Percentiles rank a stretch among this genome's conserved stretches.
phyloP scores from a whole-genome alignment of 2,888 invertebrate genomes.

The Drosophila nr. fundita region DNA sequence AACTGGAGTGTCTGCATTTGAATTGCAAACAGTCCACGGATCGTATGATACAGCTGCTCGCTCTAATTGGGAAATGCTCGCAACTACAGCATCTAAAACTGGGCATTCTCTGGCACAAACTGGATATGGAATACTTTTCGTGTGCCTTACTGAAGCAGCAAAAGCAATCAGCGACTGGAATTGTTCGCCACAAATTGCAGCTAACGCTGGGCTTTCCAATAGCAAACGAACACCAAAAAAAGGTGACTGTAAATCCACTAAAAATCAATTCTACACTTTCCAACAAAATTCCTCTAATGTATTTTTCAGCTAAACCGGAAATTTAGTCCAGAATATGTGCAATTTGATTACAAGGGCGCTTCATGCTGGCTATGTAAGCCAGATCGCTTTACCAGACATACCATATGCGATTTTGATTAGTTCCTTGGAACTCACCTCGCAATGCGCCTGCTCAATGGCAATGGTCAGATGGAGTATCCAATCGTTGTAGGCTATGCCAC shows the following conservation, averaged over 20 bases:
- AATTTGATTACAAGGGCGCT: constrained; percentile 22
- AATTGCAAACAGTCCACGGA: constrained; percentile 16
- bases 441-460: constrained; percentile 68
- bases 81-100: constrained; percentile 53
- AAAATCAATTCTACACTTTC: not conserved
- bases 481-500: constrained; percentile 39
- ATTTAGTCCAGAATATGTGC: constrained; percentile 3
- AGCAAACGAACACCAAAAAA: constrained; percentile 20
- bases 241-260: constrained; percentile 28
- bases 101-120: constrained; percentile 39
- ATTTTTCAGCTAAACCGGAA: constrained; percentile 30
- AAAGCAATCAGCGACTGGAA: not conserved
- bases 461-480: constrained; percentile 53
- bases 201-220: constrained; percentile 33
- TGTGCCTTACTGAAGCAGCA: constrained; percentile 3
- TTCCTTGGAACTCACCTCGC: constrained; percentile 59
- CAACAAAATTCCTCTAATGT: not conserved
- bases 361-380: constrained; percentile 50
- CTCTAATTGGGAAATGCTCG: constrained; percentile 38
- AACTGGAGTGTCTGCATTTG: constrained; percentile 54
- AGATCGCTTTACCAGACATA: constrained; percentile 39
- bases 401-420: constrained; percentile 29
- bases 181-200: constrained; percentile 18
- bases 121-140: constrained; percentile 34
- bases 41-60: constrained; percentile 24